Base-by-base conservation (phyloP, 1,140 invertebrate genomes). In the Calliopsis andreniformis region DNA sequence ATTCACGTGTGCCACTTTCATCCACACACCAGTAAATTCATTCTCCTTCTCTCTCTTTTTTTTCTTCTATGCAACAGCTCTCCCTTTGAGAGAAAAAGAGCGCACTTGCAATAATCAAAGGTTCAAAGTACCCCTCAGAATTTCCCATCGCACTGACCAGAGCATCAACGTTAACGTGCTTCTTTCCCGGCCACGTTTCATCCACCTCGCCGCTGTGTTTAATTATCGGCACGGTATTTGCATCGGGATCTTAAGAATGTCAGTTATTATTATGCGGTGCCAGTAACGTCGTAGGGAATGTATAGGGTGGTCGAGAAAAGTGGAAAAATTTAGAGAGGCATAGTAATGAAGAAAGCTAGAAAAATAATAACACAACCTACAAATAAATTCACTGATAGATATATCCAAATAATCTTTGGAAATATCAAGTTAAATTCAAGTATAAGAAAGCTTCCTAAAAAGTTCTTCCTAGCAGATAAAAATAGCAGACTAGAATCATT, bases 241-340 rank as follows among this genome's bases (percentile, higher is more conserved):
- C 81, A 55, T 72, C 45, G 45, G 56, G 68, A 84, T 84, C 77
- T 67, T 43, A 62, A 51, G 81, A 84, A 83, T 72, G 59, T 53
- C 66, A 23, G 71, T 80, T 83, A 83, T 83, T 84, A 83, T 83
- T 83, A 83, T 80, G 82, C 80, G 56, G 39, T 72, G 71, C 47
- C 63, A 10, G 77, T 75, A 70, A 69, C 51, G 49, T 58, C 47
- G 30, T 18, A 23, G 72, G 42, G 68, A 76, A 76, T 53, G 35
- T 39, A 39, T 10, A 39, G 35, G 35, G 35, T 39, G 35, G 10
- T 39, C 35, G 3, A 39, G 10, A 39, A 39, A 39, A 39, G 4
- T 3, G 35, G 35, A 39, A 10, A 39, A 39, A 39, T 39, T 39
- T 39, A 39, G 35, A 39, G 35, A 10, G 35, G 4, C 35, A 39